Evolutionary conservation across 2,888 invertebrate species (phyloP).

Genomic region (Ophioninae sp.): DNA sequence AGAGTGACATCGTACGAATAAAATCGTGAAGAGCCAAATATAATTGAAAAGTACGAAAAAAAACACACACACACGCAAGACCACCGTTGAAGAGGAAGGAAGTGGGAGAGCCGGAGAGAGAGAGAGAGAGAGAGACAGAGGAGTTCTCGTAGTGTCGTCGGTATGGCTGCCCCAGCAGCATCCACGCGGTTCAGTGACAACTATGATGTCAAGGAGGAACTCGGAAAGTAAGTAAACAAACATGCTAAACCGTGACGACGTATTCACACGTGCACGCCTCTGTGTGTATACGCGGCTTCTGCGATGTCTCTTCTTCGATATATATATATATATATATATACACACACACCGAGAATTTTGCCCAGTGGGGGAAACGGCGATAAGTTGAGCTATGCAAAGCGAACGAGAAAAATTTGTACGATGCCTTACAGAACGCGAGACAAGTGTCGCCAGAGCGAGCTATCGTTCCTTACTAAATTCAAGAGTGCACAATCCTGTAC

Average conservation of each 20-base stretch:
- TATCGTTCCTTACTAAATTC: no score
- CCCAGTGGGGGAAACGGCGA: no score
- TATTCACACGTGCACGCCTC: no score
- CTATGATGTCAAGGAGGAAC: slow-evolving; percentile 99
- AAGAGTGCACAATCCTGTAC: no score
- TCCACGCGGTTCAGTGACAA: slow-evolving; percentile 99
- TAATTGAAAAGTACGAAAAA: background rate
- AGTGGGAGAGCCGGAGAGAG: slow-evolving; percentile 22
- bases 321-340: slow-evolving; percentile 3
- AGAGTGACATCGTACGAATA: slow-evolving; percentile 30
- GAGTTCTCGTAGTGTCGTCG: slow-evolving; percentile 76
- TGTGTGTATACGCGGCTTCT: no score
- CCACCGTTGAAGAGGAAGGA: slow-evolving; percentile 25
- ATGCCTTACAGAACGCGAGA: no score
- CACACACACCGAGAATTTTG: no score
- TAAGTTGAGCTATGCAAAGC: no score
- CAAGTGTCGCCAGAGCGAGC: no score
- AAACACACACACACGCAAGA: background rate
- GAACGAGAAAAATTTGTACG: no score
- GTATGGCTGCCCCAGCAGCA: slow-evolving; percentile 94
- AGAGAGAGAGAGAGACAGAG: slow-evolving; percentile 20
- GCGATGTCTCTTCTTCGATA: background rate
- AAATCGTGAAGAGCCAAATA: slow-evolving; percentile 21
- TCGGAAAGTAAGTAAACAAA: slow-evolving; percentile 94
- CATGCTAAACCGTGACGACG: background rate